Base-by-base conservation (phyloP, 1,140 invertebrate genomes). In the Psix sp. region DNA sequence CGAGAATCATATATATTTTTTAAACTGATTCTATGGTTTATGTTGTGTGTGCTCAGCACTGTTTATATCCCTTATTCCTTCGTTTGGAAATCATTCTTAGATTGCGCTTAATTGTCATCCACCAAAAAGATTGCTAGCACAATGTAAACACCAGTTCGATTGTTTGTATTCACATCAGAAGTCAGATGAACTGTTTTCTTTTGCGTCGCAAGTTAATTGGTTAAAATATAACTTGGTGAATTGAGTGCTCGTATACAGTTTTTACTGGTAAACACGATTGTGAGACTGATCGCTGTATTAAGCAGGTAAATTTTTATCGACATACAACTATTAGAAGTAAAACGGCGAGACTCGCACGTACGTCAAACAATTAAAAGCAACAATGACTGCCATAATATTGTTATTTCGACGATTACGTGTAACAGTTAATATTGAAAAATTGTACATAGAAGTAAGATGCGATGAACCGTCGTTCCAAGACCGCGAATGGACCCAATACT, bases 271-370 rank as follows among this genome's bases (percentile, higher is more conserved):
- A 51, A 36, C 13, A 82, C 56, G 84, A 84, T 86, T 87, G 79
- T 82, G 84, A 87, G 84, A 86, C 85, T 87, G 85, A 86, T 85
- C 77, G 83, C 82, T 82, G 67, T 84, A 82, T 84, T 79, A 82
- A 84, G 76, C 72, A 80, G 75, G 80, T 84, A 21, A 81, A 82
- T 51, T 80, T 83, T 83, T 83, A 82, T 81, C 80, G 79, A 82
- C 71, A 77, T 80, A 78, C 68, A 81, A 81, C 78, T 83, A 79
- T 79, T 82, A 83, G 72, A 66, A 57, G 78, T 82, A 81, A n/a
- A n/a, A n/a, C n/a, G 75, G 71, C 62, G 62, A 81, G 57, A 75
- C 76, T 79, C 80, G 49, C 76, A 80, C 76, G 75, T 81, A 74
- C 49, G n/a, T n/a, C 26, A 7, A n/a, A n/a, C 26, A 66, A 62